These are phyloP conservation scores for Ictalurus furcatus DNA, from an alignment of 2,113 vertebrate species.

Conservation along the genomic window DNA sequence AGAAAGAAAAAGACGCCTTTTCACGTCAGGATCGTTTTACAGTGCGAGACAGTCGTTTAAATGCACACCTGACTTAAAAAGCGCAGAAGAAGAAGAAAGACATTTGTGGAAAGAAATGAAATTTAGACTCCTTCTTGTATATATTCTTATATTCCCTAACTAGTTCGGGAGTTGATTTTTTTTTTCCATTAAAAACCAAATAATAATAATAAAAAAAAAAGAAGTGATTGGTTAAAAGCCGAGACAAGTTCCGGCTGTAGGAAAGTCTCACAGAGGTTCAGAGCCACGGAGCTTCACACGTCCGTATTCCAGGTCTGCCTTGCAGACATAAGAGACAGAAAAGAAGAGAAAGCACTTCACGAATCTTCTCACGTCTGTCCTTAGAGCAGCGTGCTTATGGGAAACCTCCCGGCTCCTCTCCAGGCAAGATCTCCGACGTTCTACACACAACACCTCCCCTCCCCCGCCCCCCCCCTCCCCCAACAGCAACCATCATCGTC, in stretches of 20 bases:
- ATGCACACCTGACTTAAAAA: slow-evolving; percentile 14
- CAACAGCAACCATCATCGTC: not conserved
- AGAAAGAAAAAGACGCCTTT: not conserved
- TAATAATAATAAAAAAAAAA: slow-evolving; percentile 22
- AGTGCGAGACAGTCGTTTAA: slow-evolving; percentile 10
- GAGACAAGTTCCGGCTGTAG: not conserved
- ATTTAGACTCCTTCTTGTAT: not conserved
- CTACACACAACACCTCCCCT: too few relatives aligned
- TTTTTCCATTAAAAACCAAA: slow-evolving; percentile 33
- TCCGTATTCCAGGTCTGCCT: slow-evolving; percentile 47
- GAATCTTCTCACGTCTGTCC: not conserved
- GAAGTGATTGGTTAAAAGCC: slow-evolving; percentile 39
- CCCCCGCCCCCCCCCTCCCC: too few relatives aligned
- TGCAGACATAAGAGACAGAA: slow-evolving; percentile 50
- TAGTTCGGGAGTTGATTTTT: slow-evolving; percentile 47
- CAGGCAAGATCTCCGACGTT: not conserved
- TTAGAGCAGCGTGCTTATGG: not conserved
- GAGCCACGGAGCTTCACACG: not conserved
- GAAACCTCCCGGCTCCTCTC: not conserved
- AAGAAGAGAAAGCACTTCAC: not conserved
- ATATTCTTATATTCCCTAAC: slow-evolving; percentile 16
- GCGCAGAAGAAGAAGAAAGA: slow-evolving; percentile 5
- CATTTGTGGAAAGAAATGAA: not conserved
- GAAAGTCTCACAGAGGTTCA: slow-evolving; percentile 8
- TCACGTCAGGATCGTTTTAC: slow-evolving; percentile 20